Conservation (phyloP, 2,888 invertebrate species). For the Agrenia bidenticulata region DNA sequence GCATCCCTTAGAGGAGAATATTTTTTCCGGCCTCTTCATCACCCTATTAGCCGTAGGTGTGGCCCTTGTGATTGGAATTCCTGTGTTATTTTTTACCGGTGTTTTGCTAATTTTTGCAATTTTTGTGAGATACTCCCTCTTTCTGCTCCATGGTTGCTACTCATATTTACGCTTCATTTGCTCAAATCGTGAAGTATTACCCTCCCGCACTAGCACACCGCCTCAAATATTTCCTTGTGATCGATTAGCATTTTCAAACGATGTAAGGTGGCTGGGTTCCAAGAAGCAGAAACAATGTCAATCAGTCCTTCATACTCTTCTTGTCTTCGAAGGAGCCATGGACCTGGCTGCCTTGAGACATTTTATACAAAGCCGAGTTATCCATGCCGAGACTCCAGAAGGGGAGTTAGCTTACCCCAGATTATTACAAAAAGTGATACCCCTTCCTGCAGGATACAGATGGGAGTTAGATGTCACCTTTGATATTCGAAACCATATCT, state of each 20-base stretch:
- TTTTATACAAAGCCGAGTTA: conserved; percentile 58
- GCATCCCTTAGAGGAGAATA: conserved; percentile 57
- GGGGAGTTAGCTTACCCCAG: conserved; percentile 58
- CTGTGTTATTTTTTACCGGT: conserved; percentile 55
- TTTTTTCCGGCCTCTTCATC: conserved; percentile 55
- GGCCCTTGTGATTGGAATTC: conserved; percentile 58
- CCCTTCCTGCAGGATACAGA: conserved; percentile 57
- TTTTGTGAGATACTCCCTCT: conserved; percentile 54
- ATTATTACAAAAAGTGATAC: conserved; percentile 58
- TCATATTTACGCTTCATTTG: conserved; percentile 54
- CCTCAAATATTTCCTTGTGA: conserved; percentile 43
- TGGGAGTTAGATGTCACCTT: conserved; percentile 60
- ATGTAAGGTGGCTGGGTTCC: conserved; percentile 59
- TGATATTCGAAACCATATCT: conserved; percentile 60
- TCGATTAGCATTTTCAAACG: conserved; percentile 56
- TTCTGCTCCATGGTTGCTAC: conserved; percentile 55
- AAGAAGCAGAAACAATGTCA: conserved; percentile 53
- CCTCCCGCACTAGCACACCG: conserved; percentile 40
- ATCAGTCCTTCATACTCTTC: conserved; percentile 59
- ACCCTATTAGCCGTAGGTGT: conserved; percentile 55
- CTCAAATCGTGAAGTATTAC: conserved; percentile 49
- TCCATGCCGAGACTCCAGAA: conserved; percentile 56
- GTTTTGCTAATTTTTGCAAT: conserved; percentile 54
- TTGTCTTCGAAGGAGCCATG: conserved; percentile 60
- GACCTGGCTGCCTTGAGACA: conserved; percentile 58